Evolutionary conservation across 2,888 invertebrate genomes (phyloP), one percentile per base, ranked within the genome.

Genomic region (Crocallis elinguaria): DNA sequence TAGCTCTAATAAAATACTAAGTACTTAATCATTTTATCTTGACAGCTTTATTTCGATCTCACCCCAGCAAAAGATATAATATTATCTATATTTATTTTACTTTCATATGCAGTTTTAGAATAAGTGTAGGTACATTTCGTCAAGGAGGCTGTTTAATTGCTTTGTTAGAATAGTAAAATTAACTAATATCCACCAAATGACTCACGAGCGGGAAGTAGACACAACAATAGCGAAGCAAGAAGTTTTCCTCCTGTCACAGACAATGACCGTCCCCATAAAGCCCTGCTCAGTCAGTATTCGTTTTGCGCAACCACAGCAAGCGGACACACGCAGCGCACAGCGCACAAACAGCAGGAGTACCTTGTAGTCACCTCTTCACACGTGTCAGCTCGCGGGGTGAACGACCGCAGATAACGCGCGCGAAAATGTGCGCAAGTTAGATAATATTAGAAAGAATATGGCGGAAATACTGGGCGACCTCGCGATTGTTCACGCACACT

Each of bases 381-480:
- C 79, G 83, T 80, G 83, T 68, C 66, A 59, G 49, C 55, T 44
- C 52, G 62, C 67, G 67, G 68, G 82, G 78, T 85, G 74, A 80
- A 79, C 66, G 85, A 84, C 83, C 86, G 68, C 68, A 69, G 88
- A 88, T 88, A 88, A 87, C 80, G 73, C 74, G 75, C 79, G 83
- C 86, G 71, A 86, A 87, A 88, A 85, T 79, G 82, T 77, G 76
- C 59, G 64, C 78, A 73, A 75, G 73, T 86, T 86, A 86, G 85
- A 88, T 87, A 87, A 88, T 87, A 87, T 87, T 88, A 86, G 86
- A 86, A 84, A 77, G 69, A 81, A 82, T 80, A 86, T 86, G 82
- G 80, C 79, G 79, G 79, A 75, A 64, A 56, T 43, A 49, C 43
- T 63, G 63, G 67, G 66, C 64, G 64, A 58, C 74, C 67, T 66